Percentiles rank a stretch among this genome's conserved stretches.
phyloP scores from a whole-genome alignment of 2,888 invertebrate species.

The Aspidiotus destructor region DNA sequence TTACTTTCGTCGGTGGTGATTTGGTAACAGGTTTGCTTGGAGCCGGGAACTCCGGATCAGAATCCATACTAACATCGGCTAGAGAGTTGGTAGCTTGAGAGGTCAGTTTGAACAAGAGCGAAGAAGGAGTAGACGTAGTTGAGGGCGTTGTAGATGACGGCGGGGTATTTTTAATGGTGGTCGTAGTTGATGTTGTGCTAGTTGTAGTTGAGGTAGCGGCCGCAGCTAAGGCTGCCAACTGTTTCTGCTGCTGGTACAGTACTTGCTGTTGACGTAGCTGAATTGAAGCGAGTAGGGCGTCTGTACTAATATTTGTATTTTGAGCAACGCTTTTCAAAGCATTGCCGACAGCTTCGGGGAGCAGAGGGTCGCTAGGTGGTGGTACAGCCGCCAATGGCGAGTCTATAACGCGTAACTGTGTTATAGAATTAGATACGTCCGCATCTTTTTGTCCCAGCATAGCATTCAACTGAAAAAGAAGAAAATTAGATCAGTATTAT shows the following conservation, averaged over 20 bases:
- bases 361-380: conserved; percentile 35
- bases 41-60: conserved; percentile 18
- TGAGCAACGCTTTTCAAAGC: conserved; percentile 48
- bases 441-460: conserved; percentile 3
- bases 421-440: conserved; percentile 25
- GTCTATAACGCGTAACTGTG: conserved; percentile 17
- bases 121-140: conserved; percentile 43
- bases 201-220: conserved; percentile 44
- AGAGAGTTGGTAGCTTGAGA: conserved; percentile 39
- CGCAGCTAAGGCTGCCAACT: conserved; percentile 42
- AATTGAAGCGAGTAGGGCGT: conserved; percentile 66
- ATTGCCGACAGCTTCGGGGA: conserved; percentile 35
- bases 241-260: conserved; percentile 32
- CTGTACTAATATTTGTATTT: conserved; percentile 68
- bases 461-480: conserved; percentile 22
- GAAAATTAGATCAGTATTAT: neutral
- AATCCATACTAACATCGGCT: conserved; percentile 10
- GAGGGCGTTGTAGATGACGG: conserved; percentile 40
- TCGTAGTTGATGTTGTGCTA: conserved; percentile 44
- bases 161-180: conserved; percentile 44
- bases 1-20: conserved; percentile 37
- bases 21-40: conserved; percentile 40
- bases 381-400: conserved; percentile 3
- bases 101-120: conserved; percentile 38
- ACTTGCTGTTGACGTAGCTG: conserved; percentile 39